Percentiles rank a stretch among this genome's conserved stretches.
Conservation (phyloP, 2,797 vertebrate genomes). For the Pangasius macronema region DNA sequence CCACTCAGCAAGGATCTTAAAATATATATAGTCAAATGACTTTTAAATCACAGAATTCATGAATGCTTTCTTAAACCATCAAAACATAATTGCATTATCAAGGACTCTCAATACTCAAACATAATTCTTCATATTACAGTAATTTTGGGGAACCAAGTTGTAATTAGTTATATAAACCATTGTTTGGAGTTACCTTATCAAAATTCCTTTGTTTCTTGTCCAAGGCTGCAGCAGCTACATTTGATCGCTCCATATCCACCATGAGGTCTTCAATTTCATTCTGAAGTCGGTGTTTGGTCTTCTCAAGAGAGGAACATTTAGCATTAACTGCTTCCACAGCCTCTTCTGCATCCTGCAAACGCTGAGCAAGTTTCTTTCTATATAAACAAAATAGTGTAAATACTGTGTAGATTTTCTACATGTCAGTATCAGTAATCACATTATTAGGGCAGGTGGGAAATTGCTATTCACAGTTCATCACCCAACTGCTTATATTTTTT, state of each 20-base stretch:
- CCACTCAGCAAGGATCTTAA: constrained; percentile 64
- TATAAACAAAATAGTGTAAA: not conserved
- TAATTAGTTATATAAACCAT: not conserved
- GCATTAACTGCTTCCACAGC: constrained; percentile 79
- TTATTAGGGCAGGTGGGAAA: not conserved
- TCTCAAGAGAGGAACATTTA: constrained; percentile 82
- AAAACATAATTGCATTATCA: not conserved
- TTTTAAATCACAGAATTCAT: not conserved
- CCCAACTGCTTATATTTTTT: not conserved
- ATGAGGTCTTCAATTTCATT: constrained; percentile 83
- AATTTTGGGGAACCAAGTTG: not conserved
- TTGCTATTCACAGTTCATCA: not conserved
- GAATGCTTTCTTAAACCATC: not conserved
- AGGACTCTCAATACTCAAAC: not conserved
- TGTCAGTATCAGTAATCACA: not conserved
- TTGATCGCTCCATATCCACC: constrained; percentile 81
- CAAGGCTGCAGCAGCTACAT: constrained; percentile 72
- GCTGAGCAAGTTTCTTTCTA: constrained; percentile 83
- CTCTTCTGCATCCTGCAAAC: constrained; percentile 83
- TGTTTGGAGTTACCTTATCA: constrained; percentile 71
- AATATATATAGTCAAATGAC: not conserved
- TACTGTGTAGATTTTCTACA: not conserved
- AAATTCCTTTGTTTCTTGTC: constrained; percentile 84
- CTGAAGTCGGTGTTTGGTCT: constrained; percentile 84
- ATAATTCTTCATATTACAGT: not conserved